phyloP scores from a whole-genome alignment of 2,888 invertebrate genomes.

The Drosophila anceps region DNA sequence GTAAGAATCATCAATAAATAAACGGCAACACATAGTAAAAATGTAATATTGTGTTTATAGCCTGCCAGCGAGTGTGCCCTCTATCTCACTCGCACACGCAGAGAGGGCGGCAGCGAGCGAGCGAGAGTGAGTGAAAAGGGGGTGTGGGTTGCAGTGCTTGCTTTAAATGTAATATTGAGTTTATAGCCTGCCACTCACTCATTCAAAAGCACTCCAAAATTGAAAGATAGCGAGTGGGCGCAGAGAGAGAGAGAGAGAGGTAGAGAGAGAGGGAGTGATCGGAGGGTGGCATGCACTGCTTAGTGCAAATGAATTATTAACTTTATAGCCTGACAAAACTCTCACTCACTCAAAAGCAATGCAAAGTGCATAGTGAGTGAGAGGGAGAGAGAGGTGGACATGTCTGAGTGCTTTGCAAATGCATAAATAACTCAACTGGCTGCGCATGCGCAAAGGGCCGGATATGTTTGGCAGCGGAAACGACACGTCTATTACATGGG shows the following conservation, averaged over 20 bases:
- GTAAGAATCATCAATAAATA: constrained; percentile 79
- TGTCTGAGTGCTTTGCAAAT: constrained; percentile 36
- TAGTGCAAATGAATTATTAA: not conserved
- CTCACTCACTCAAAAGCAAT: constrained; percentile 1
- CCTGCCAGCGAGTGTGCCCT: constrained; percentile 17
- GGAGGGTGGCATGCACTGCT: not conserved
- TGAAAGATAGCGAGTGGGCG: not conserved
- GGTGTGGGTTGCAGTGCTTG: too few relatives aligned
- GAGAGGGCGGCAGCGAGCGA: not conserved
- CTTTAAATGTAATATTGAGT: constrained; percentile 4
- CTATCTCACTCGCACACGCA: constrained; percentile 22
- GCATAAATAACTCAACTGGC: constrained; percentile 63
- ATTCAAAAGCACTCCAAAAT: not conserved
- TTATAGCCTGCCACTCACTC: constrained; percentile 6
- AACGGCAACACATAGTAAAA: constrained; percentile 78
- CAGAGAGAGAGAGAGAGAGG: not conserved
- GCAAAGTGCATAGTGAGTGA: not conserved
- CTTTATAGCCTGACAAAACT: not conserved
- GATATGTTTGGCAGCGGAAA: constrained; percentile 73
- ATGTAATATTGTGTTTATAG: constrained; percentile 65
- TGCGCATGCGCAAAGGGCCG: constrained; percentile 75
- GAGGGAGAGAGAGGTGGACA: not conserved
- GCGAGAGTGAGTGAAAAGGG: not conserved
- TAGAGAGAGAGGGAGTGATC: not conserved
- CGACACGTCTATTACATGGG: constrained; percentile 71